Base-by-base conservation (phyloP, 1,140 invertebrate genomes). In the Drosophila funebris region DNA sequence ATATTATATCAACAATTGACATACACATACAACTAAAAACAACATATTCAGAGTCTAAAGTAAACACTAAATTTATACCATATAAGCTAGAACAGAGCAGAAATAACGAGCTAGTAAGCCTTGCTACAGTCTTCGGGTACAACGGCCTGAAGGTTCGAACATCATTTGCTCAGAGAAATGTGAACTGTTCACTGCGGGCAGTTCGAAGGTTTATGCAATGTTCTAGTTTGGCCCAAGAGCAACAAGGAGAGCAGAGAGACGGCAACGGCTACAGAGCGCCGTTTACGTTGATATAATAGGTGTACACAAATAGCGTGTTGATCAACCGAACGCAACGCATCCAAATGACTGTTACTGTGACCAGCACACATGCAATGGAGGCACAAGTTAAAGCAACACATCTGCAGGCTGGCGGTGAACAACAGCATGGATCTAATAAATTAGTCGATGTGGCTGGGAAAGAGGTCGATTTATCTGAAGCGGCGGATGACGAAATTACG, bases 331-430 rank as follows among this genome's bases (percentile, higher is more conserved):
- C 54, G 41, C 56, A n/a, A n/a, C n/a, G 67, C 74, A 70, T 71
- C 78, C 90, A 90, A 83, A 90, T 91, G 82, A 91, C 85, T 72
- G 85, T 90, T 20, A 84, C 78, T 72, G 85, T 90, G 50, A 82
- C 73, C 63, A 78, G 74, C 39, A 81, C 76, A 66, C 76, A 78
- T 62, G 71, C 70, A 63, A 88, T 91, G 90, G 90, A 91, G 68
- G 77, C 87, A 73, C 90, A 90, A 78, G 70, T 84, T 37, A 90
- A 87, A 72, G 69, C 74, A 80, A 78, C 77, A 72, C 76, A 82
- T 33, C 78, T 76, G 22, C 63, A 64, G 53, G n/a, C 54, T 41
- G 57, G 3, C 16, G 78, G 76, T 24, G 74, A 75, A 36, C 72
- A 76, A 41, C 70, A 70, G 27, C 67, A 62, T 36, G 73, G 56